Conservation (phyloP, 2,888 invertebrate species). For the Diachrysia chrysitis region DNA sequence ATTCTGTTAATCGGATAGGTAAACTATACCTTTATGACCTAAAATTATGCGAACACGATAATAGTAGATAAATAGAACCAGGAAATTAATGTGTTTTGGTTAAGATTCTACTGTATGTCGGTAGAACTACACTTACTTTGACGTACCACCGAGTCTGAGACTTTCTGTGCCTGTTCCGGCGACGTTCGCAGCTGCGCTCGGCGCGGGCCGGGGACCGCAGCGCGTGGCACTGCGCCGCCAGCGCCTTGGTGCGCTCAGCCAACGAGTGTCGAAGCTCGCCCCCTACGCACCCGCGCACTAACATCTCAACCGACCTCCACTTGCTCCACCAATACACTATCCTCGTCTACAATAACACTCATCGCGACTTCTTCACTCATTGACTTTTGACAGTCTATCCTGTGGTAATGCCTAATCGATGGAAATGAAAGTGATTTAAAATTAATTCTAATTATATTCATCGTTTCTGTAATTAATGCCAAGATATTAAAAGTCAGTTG, state of each 20-base stretch:
- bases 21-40: too few relatives aligned
- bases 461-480: constrained; percentile 63
- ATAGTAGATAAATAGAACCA: too few relatives aligned
- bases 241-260: constrained; percentile 86
- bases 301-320: constrained; percentile 80
- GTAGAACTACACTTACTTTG: constrained; percentile 90
- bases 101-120: neutral
- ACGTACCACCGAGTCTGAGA: constrained; percentile 91
- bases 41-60: too few relatives aligned
- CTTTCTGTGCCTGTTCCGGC: constrained; percentile 85
- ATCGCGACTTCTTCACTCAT: constrained; percentile 53
- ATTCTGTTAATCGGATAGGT: too few relatives aligned
- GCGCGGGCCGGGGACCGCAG: constrained; percentile 82
- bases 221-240: constrained; percentile 86
- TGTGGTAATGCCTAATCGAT: constrained; percentile 42
- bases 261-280: constrained; percentile 85
- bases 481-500: constrained; percentile 42
- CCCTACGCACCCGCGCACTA: constrained; percentile 85
- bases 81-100: too few relatives aligned
- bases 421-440: constrained; percentile 10
- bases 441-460: constrained; percentile 14
- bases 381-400: constrained; percentile 13
- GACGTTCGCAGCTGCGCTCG: constrained; percentile 77
- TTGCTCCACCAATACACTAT: constrained; percentile 56
- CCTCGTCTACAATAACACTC: constrained; percentile 62